These are phyloP conservation scores for Dasyornis broadbenti DNA, from an alignment of 2,113 vertebrate species.

Conservation along the genomic window DNA sequence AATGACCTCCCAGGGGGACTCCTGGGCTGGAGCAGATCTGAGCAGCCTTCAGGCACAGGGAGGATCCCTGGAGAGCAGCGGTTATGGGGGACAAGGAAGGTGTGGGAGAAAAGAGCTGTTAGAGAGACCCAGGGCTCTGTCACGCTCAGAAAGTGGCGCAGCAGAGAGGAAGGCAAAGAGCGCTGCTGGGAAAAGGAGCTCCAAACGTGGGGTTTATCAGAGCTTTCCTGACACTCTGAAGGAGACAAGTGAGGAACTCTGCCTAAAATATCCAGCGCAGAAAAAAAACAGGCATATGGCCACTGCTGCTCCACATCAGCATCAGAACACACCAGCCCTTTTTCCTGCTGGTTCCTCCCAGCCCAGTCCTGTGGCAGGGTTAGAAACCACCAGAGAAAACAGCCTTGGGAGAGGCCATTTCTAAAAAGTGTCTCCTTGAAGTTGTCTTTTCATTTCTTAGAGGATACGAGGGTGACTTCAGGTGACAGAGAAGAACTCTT, in stretches of 20 bases:
- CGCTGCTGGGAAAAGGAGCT: neutral
- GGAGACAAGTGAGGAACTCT: neutral
- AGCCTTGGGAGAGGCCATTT: neutral
- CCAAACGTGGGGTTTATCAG: neutral
- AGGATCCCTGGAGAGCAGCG: neutral
- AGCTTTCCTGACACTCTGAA: neutral
- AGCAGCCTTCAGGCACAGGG: neutral
- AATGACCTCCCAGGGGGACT: neutral
- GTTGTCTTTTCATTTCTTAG: neutral
- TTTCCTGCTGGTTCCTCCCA: neutral
- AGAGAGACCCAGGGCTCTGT: neutral
- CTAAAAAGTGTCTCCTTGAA: neutral
- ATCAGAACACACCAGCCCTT: neutral
- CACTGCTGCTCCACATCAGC: neutral
- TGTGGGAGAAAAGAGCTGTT: neutral
- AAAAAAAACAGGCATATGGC: neutral
- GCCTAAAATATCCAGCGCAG: neutral
- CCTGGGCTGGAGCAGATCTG: neutral
- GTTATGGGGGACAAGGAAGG: neutral
- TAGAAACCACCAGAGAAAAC: neutral
- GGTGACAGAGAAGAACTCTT: neutral
- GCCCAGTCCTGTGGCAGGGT: neutral
- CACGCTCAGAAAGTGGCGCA: neutral
- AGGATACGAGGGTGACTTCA: fast-evolving
- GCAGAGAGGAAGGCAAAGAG: neutral